Percentiles rank a stretch among this genome's conserved stretches.
phyloP scores from a whole-genome alignment of 2,888 invertebrate genomes.

The Margaritifera margaritifera region DNA sequence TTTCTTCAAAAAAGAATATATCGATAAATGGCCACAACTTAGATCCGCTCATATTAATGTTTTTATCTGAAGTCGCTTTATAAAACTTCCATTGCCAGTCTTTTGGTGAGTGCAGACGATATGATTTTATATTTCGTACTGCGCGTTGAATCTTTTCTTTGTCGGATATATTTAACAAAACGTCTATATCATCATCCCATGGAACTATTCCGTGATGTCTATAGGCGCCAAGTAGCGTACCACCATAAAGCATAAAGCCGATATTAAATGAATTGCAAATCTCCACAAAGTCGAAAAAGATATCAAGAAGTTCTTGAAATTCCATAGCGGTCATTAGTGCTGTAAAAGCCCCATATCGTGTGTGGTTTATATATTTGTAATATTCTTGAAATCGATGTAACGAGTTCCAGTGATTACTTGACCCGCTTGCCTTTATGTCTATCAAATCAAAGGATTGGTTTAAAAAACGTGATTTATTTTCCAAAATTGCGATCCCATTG shows the following conservation, averaged over 20 bases:
- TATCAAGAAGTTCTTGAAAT: constrained; percentile 11
- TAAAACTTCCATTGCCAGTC: constrained; percentile 45
- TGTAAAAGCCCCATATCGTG: constrained; percentile 25
- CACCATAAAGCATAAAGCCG: constrained; percentile 41
- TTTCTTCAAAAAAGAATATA: constrained; percentile 37
- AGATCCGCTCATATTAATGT: too few species aligned
- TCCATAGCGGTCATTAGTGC: constrained; percentile 18
- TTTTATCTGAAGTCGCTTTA: not conserved
- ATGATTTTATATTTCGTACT: constrained; percentile 15
- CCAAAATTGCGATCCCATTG: too few species aligned
- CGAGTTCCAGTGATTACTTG: too few species aligned
- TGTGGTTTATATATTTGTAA: constrained; percentile 3
- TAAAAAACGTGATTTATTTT: too few species aligned
- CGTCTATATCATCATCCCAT: constrained; percentile 51
- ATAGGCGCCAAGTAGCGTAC: constrained; percentile 39
- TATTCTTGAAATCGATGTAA: too few species aligned
- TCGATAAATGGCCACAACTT: constrained; percentile 42
- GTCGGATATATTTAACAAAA: constrained; percentile 32
- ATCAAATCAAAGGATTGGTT: too few species aligned
- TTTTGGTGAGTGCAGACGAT: constrained; percentile 15
- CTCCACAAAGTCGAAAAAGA: constrained; percentile 16
- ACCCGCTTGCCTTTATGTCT: too few species aligned
- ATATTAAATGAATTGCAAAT: constrained; percentile 20
- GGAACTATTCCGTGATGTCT: constrained; percentile 44
- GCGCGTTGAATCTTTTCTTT: constrained; percentile 11